Evolutionary conservation across 1,140 invertebrate species (phyloP).

Genomic region (Sarcophaga bullata): DNA sequence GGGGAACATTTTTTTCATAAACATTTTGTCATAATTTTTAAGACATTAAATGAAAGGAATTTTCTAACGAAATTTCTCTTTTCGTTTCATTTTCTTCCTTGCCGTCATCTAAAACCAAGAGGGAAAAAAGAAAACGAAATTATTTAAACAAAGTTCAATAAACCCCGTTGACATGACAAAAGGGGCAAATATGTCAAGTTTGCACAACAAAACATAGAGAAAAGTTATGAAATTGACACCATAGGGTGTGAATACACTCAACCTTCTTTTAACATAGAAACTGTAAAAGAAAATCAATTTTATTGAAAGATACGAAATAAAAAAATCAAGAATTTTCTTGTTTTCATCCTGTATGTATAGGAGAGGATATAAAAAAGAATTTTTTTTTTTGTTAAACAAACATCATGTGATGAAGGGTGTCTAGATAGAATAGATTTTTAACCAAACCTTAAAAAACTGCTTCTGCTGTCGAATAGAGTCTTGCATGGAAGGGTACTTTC

Average conservation of each 20-base stretch:
- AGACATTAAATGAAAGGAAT: slow-evolving; percentile 28
- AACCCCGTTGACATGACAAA: slow-evolving; percentile 5
- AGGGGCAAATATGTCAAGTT: background rate
- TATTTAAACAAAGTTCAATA: background rate
- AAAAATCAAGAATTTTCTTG: too few species aligned
- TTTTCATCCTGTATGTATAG: too few species aligned
- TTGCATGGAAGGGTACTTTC: too few species aligned
- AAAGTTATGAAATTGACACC: slow-evolving; percentile 36
- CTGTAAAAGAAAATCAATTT: slow-evolving; percentile 20
- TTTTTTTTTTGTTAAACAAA: too few species aligned
- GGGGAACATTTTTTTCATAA: slow-evolving; percentile 7
- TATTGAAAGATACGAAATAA: background rate
- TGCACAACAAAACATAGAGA: background rate
- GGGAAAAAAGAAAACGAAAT: background rate
- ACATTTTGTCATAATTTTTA: slow-evolving; percentile 34
- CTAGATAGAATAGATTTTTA: too few species aligned
- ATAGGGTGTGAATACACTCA: slow-evolving; percentile 10
- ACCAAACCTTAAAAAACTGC: too few species aligned
- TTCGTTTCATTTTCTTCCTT: background rate
- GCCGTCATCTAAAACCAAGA: background rate
- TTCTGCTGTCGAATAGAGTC: too few species aligned
- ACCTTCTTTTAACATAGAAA: slow-evolving; percentile 9
- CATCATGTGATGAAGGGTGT: too few species aligned
- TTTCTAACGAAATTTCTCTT: background rate
- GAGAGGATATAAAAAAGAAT: too few species aligned